Evolutionary conservation across 2,113 vertebrate genomes (phyloP), one percentile per base, ranked within the genome.

Genomic region (Heterochromis multidens): DNA sequence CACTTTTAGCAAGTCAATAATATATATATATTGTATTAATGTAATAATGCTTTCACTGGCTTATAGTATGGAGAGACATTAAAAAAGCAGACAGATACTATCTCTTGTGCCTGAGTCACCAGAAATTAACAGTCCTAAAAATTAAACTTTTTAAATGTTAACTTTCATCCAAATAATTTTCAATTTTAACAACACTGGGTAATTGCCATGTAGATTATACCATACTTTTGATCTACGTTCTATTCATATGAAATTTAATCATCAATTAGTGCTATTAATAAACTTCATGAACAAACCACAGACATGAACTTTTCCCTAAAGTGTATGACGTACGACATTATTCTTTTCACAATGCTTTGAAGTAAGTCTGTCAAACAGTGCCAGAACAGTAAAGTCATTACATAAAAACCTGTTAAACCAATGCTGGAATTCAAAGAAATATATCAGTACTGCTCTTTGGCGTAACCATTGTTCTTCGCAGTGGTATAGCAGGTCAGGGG

Each of bases 271-370:
- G 23, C 7, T 16, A 40, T 13, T 46, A 14, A 46, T 46, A 46
- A 46, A 46, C 49, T 3, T 52, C 19, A 0, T 29, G 23, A 70
- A 70, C 40, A 27, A 46, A 70, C 37, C 17, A 70, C 40, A 70
- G 23, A 23, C 0, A 3, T 46, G 27, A 7, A 5, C 14, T 27
- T 46, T 1, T 4, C 31, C 31, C 31, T 37, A 10, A 46, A 70
- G 25, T 25, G 9, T 67, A 9, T 67, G 37, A 46, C 11, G 65
- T 6, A 46, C 27, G 65, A 70, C 8, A 46, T 37, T 37, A 10
- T 11, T 27, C 23, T 19, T 6, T 70, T 27, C 0, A 70, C 14
- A 27, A 19, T 10, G 37, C 37, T 37, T 37, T 37, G 9, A 37
- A 37, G 37, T 37, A 37, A 67, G n/a, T 23, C 33, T 43, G n/a